Percentiles rank a stretch among this genome's conserved stretches.
phyloP scores from a whole-genome alignment of 2,888 invertebrate genomes.

The Pocota personata region DNA sequence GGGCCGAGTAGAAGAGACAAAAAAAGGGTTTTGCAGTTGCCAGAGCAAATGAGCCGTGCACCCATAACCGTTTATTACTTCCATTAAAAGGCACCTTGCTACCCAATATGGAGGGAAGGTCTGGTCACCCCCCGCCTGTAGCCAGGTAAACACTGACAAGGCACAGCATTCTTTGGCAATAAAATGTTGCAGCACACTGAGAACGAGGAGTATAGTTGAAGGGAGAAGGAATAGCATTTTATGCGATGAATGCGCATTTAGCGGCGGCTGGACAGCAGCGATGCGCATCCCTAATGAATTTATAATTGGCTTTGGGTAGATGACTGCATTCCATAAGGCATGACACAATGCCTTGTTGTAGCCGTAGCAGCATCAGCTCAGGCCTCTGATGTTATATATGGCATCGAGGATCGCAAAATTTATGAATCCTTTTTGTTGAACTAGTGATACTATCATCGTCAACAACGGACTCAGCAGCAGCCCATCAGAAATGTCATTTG shows the following conservation, averaged over 20 bases:
- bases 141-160: constrained; percentile 44
- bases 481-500: too few relatives aligned
- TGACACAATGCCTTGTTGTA: constrained; percentile 56
- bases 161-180: constrained; percentile 55
- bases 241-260: constrained; percentile 63
- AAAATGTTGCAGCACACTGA: constrained; percentile 23
- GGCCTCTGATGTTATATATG: constrained; percentile 10
- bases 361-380: not conserved
- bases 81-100: constrained; percentile 72
- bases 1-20: not conserved
- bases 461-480: constrained; percentile 69
- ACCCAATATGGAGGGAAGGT: constrained; percentile 56
- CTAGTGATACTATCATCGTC: constrained; percentile 63
- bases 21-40: constrained; percentile 52
- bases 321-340: constrained; percentile 72
- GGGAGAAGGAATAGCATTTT: constrained; percentile 37
- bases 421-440: constrained; percentile 71
- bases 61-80: constrained; percentile 68
- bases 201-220: too few relatives aligned
- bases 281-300: constrained; percentile 72
- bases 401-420: constrained; percentile 57
- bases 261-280: constrained; percentile 43
- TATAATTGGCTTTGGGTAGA: constrained; percentile 71
- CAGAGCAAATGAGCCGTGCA: constrained; percentile 72
- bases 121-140: not conserved